Percentiles rank a stretch among this genome's conserved stretches.
These are phyloP conservation scores for Diabrotica undecimpunctata DNA, from an alignment of 1,140 invertebrate species.

Conservation along the genomic window DNA sequence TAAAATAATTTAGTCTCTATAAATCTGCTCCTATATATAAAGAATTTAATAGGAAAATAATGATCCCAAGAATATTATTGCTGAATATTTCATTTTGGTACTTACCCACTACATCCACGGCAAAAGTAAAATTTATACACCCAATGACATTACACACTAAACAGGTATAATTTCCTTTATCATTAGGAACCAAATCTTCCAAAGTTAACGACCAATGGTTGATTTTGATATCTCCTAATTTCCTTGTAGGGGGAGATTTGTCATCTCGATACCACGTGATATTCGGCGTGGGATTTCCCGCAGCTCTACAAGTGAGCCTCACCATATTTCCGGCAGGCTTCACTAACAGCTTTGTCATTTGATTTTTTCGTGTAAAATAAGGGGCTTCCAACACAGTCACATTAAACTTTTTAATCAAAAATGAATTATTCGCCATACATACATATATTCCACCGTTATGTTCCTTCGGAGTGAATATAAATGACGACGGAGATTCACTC, in stretches of 20 bases:
- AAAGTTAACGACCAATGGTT: conserved; percentile 67
- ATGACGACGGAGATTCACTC: not conserved
- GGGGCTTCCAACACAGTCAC: conserved; percentile 25
- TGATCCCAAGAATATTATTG: no score
- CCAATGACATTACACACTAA: conserved; percentile 73
- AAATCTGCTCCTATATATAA: no score
- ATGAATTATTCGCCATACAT: conserved; percentile 19
- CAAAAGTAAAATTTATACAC: conserved; percentile 72
- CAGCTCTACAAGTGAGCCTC: conserved; percentile 60
- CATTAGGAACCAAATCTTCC: conserved; percentile 71
- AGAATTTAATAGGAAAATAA: no score
- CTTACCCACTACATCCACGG: conserved; percentile 72
- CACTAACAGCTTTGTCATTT: conserved; percentile 52
- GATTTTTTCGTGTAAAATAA: conserved; percentile 43
- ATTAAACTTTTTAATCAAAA: conserved; percentile 20
- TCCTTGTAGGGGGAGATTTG: conserved; percentile 67
- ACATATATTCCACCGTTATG: conserved; percentile 17
- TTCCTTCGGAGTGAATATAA: not conserved
- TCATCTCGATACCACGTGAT: conserved; percentile 58
- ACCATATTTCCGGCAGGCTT: conserved; percentile 67
- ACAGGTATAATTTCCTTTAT: conserved; percentile 84
- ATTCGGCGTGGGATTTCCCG: conserved; percentile 46
- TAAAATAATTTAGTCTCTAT: no score
- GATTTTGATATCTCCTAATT: conserved; percentile 55
- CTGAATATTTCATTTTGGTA: not conserved